These are phyloP conservation scores for Hedya salicella DNA, from an alignment of 2,888 invertebrate species.

Conservation along the genomic window DNA sequence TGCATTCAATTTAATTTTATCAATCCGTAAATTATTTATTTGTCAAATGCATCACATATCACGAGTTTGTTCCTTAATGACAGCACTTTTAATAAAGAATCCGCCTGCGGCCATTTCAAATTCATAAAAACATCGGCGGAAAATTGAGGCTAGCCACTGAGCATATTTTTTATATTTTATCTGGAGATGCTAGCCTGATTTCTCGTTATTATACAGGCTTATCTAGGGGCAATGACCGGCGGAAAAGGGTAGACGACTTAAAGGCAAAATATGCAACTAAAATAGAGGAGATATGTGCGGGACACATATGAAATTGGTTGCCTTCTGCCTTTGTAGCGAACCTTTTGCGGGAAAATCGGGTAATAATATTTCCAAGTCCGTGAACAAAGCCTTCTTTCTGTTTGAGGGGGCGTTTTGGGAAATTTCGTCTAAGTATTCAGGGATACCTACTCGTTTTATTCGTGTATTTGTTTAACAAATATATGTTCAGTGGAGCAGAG, in stretches of 20 bases:
- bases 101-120: constrained; percentile 54
- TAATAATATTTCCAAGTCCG: constrained; percentile 77
- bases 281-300: constrained; percentile 62
- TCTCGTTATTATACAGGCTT: constrained; percentile 49
- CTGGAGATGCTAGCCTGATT: constrained; percentile 49
- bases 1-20: no score
- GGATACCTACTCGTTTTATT: constrained; percentile 48
- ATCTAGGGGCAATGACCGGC: constrained; percentile 59
- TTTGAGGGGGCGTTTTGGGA: constrained; percentile 62
- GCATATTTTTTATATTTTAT: constrained; percentile 57
- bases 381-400: constrained; percentile 68
- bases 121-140: constrained; percentile 63
- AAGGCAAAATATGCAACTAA: constrained; percentile 66
- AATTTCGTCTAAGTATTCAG: constrained; percentile 62
- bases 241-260: constrained; percentile 63
- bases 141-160: constrained; percentile 55
- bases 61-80: no score
- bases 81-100: neutral
- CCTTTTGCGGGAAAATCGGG: constrained; percentile 71
- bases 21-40: no score
- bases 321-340: constrained; percentile 61
- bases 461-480: constrained; percentile 22
- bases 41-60: no score
- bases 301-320: constrained; percentile 60
- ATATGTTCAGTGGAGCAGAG: constrained; percentile 11